Base-by-base conservation (phyloP, 1,140 invertebrate genomes). In the Apis florea region DNA sequence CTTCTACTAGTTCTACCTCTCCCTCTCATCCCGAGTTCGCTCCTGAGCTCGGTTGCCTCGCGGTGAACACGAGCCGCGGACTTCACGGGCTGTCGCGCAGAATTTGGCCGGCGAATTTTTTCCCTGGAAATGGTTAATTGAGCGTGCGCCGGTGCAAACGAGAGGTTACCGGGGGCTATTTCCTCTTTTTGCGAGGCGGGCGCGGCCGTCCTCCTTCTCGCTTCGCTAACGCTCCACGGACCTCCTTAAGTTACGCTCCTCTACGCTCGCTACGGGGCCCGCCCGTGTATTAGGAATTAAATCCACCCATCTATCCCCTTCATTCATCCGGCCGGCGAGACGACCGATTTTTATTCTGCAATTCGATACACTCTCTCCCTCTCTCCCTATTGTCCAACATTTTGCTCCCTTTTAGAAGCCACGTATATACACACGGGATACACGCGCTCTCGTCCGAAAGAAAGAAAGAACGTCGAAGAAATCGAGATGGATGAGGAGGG, bases 51-150 rank as follows among this genome's bases (percentile, higher is more conserved):
- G 78, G 61, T 83, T 85, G 69, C 71, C 71, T 84, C 81, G 73
- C 64, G 79, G 63, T 79, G 88, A 92, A 93, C 90, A 93, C 90
- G 90, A 92, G 91, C 90, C 85, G 66, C 74, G 71, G 79, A 85
- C 83, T 93, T 94, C 85, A 94, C 92, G 89, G 90, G 86, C 93
- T 92, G 92, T 94, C 93, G 92, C 92, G 77, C 89, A 89, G 88
- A 90, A 93, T 94, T 91, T 93, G 82, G 86, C 84, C 85, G 86
- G 88, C 85, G 84, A 89, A 92, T 90, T 91, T 93, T 91, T 90
- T 92, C 82, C 76, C 79, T 88, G 85, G 86, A 89, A 89, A 91
- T 90, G 90, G 84, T 90, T 93, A 93, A 93, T 93, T 93, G 92
- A 93, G 88, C 90, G 90, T 88, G 88, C 83, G 69, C 85, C 76